Percentiles rank a stretch among this genome's conserved stretches.
These are phyloP conservation scores for Pelodytes ibericus DNA, from an alignment of 2,797 vertebrate species.

Conservation along the genomic window DNA sequence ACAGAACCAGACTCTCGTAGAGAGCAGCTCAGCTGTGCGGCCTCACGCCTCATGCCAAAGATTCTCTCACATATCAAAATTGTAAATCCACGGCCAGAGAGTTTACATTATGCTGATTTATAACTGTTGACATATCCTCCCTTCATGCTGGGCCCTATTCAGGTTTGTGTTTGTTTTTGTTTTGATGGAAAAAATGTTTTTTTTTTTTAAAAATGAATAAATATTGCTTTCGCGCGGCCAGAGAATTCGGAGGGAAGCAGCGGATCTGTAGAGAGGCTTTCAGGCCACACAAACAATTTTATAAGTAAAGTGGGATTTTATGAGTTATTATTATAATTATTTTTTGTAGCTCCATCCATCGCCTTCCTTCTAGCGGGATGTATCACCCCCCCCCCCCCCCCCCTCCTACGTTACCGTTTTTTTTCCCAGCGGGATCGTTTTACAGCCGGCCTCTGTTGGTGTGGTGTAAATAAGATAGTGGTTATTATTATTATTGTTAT, in stretches of 20 bases:
- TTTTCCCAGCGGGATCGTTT: neutral
- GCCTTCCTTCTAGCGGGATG: neutral
- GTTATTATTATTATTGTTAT: no score
- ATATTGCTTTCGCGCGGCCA: constrained; percentile 55
- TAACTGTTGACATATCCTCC: constrained; percentile 52
- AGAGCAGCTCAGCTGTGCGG: constrained; percentile 41
- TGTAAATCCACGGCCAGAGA: constrained; percentile 49
- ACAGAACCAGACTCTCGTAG: neutral
- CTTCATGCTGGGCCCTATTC: constrained; percentile 54
- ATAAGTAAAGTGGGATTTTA: neutral
- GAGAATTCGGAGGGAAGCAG: constrained; percentile 16
- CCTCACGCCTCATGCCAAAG: constrained; percentile 19
- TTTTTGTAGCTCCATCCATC: no score
- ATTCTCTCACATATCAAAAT: constrained; percentile 52
- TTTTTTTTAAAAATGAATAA: constrained; percentile 62
- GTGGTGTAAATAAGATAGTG: neutral
- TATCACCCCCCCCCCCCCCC: neutral
- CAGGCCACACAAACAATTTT: constrained; percentile 23
- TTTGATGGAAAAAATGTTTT: constrained; percentile 58
- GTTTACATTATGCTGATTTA: constrained; percentile 56
- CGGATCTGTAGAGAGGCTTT: neutral
- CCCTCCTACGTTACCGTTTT: neutral
- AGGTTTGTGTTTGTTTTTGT: constrained; percentile 56
- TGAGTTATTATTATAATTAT: no score
- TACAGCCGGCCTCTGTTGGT: neutral